phyloP scores from a whole-genome alignment of 2,888 invertebrate species.

The Drosophila nr. medialis region DNA sequence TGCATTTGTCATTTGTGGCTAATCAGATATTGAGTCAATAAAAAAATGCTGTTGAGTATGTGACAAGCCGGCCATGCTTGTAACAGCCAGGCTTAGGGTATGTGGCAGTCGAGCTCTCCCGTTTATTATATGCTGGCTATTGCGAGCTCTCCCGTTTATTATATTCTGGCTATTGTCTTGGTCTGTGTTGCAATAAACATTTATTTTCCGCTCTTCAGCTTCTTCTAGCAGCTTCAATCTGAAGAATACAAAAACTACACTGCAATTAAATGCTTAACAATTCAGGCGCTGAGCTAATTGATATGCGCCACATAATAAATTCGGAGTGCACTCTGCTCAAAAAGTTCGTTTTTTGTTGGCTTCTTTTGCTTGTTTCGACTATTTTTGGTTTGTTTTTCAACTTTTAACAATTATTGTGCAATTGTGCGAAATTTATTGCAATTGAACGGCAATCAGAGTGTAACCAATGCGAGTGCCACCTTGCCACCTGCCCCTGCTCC shows the following conservation, averaged over 20 bases:
- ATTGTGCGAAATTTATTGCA: constrained; percentile 81
- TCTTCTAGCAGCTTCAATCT: too few species aligned
- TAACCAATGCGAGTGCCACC: constrained; percentile 36
- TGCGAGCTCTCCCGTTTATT: neutral
- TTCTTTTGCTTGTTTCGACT: constrained; percentile 12
- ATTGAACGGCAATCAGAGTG: constrained; percentile 79
- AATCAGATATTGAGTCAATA: neutral
- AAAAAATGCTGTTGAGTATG: too few species aligned
- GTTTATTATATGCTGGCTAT: too few species aligned
- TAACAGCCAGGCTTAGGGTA: neutral
- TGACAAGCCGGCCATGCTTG: neutral
- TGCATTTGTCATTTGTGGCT: neutral
- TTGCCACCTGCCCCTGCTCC: neutral
- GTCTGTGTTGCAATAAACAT: neutral
- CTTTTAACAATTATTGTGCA: constrained; percentile 82
- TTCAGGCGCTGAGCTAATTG: constrained; percentile 42
- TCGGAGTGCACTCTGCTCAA: constrained; percentile 1
- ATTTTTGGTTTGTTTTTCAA: constrained; percentile 75
- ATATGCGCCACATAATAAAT: constrained; percentile 42
- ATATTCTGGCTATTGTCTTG: neutral
- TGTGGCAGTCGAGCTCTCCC: neutral
- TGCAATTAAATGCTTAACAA: neutral
- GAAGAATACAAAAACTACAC: neutral
- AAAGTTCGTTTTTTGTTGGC: constrained; percentile 6
- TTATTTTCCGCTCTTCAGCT: constrained; percentile 1